These are phyloP conservation scores for Rhipidura dahli DNA, from an alignment of 2,113 vertebrate genomes.

Conservation along the genomic window DNA sequence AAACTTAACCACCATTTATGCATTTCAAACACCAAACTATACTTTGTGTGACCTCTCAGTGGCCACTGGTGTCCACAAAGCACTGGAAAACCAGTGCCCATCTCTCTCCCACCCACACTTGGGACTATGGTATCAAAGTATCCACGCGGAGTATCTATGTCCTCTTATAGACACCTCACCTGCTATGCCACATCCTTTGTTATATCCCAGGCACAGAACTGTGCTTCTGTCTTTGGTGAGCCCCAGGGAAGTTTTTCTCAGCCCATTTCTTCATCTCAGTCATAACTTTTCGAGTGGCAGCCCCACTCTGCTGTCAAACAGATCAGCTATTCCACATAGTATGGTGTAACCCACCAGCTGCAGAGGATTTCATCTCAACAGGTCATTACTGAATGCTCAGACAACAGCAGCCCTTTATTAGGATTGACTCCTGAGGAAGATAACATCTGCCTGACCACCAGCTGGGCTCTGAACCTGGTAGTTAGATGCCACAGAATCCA, in stretches of 20 bases:
- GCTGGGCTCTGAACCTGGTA: neutral
- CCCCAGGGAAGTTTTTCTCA: neutral
- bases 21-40: neutral
- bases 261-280: neutral
- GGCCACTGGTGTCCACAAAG: neutral
- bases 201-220: rapidly evolving
- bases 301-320: neutral
- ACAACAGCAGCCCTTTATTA: neutral
- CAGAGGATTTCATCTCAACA: neutral
- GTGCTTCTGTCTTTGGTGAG: neutral
- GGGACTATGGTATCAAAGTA: neutral
- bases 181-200: neutral
- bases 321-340: neutral
- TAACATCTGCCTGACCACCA: neutral
- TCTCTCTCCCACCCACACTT: neutral
- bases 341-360: neutral
- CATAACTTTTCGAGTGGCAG: neutral
- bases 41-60: neutral
- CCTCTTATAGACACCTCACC: neutral
- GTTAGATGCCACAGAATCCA: neutral
- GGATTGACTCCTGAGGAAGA: rapidly evolving
- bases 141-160: neutral
- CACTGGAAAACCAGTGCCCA: neutral
- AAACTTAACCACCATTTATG: neutral
- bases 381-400: neutral